Conservation (phyloP, 2,888 invertebrate species). For the Trachelus stipa region DNA sequence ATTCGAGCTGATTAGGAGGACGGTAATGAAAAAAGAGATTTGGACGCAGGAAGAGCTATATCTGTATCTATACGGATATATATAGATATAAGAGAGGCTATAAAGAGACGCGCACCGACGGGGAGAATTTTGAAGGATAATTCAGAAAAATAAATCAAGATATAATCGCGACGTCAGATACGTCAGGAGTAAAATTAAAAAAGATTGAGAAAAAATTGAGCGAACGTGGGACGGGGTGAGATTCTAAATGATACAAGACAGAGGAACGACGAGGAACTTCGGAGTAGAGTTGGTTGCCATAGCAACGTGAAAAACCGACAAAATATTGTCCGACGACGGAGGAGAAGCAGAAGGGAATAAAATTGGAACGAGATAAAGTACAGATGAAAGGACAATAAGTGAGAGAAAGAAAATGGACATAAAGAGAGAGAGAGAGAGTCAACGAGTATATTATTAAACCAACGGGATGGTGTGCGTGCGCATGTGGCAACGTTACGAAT, state of each 20-base stretch:
- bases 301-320: slow-evolving; percentile 56
- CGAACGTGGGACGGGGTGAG: slow-evolving; percentile 15
- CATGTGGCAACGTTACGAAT: neutral
- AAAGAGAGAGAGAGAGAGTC: slow-evolving; percentile 5
- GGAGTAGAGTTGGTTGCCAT: slow-evolving; percentile 53
- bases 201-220: slow-evolving; percentile 11
- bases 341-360: slow-evolving; percentile 22
- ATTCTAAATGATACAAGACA: slow-evolving; percentile 14
- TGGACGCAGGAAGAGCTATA: neutral
- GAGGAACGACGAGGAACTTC: slow-evolving; percentile 24
- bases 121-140: neutral
- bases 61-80: neutral
- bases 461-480: neutral
- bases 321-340: slow-evolving; percentile 55
- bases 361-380: slow-evolving; percentile 8
- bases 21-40: neutral
- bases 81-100: slow-evolving; percentile 5
- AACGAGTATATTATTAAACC: slow-evolving; percentile 16
- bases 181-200: neutral
- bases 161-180: neutral
- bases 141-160: neutral
- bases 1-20: neutral
- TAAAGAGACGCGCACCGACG: neutral
- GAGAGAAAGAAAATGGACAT: slow-evolving; percentile 22
- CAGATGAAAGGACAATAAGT: slow-evolving; percentile 19